phyloP scores from a whole-genome alignment of 2,888 invertebrate species.

The Scaptomyza caliginosa region DNA sequence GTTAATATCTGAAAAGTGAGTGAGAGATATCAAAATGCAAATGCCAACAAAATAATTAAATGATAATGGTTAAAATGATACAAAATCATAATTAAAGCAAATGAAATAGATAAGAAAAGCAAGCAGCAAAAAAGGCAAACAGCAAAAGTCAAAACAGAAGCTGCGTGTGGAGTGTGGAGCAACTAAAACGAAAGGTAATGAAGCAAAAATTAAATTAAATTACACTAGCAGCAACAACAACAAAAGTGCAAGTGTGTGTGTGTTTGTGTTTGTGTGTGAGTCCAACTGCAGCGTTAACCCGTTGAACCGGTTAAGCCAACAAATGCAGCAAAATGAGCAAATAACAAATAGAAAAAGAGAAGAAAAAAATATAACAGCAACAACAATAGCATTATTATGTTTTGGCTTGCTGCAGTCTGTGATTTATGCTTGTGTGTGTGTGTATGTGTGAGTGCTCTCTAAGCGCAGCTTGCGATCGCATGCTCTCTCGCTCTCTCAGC shows the following conservation, averaged over 20 bases:
- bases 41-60: neutral
- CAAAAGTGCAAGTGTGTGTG: slow-evolving; percentile 1
- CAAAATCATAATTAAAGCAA: neutral
- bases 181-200: slow-evolving; percentile 51
- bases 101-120: neutral
- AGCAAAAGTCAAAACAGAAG: slow-evolving; percentile 49
- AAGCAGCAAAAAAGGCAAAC: slow-evolving; percentile 22
- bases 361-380: slow-evolving; percentile 9
- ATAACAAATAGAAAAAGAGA: slow-evolving; percentile 30
- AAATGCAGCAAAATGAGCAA: slow-evolving; percentile 36
- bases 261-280: slow-evolving; percentile 14
- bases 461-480: slow-evolving; percentile 25
- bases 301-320: slow-evolving; percentile 64
- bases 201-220: slow-evolving; percentile 20
- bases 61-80: neutral
- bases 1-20: slow-evolving; percentile 52
- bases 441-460: slow-evolving; percentile 9
- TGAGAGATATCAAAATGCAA: slow-evolving; percentile 31
- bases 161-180: slow-evolving; percentile 25
- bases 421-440: slow-evolving; percentile 6
- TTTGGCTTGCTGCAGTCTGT: slow-evolving; percentile 30
- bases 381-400: slow-evolving; percentile 26
- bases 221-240: slow-evolving; percentile 24
- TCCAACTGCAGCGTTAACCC: slow-evolving; percentile 49
- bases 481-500: slow-evolving; percentile 1